Base-by-base conservation (phyloP, 1,140 invertebrate species). In the Diabrotica undecimpunctata region DNA sequence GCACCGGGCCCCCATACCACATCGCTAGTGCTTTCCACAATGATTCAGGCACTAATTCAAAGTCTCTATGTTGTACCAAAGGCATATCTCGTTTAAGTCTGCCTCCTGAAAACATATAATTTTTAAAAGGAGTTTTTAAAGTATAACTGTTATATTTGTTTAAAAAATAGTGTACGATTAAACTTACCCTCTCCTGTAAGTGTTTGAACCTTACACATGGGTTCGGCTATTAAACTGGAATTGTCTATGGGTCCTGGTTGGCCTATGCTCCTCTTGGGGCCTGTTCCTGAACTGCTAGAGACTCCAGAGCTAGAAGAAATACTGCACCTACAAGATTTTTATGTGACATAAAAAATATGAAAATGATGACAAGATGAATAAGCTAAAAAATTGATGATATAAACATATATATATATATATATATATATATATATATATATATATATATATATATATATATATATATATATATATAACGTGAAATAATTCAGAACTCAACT, bases 1-100 rank as follows among this genome's bases (percentile, higher is more conserved):
- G 86, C 63, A 91, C 84, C n/a, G 87, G 83, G 51, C 88, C 90
- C 38, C 91, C 90, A 81, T 95, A 95, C 93, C 93, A 95, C 54
- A 88, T 84, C 62, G 87, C 87, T 52, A 95, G 79, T 11, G 92
- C 92, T 72, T 90, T 88, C 93, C 92, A 95, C 63, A 95, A 80
- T 35, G 89, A 85, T 75, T 93, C 91, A 13, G 92, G 91, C 38
- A 95, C 84, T 50, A 94, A 79, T 79, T 93, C 89, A 82, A 92
- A 95, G 81, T 95, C 92, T 70, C 88, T 83, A 61, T 86, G 86
- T 77, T 89, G 85, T 8, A 85, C 83, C 54, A 95, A 79, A 4
- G 86, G 83, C 12, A 84, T 82, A 77, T 91, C 89, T 61, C 85
- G 82, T 64, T 88, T 88, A 58, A 95, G 80, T 71, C 88, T 85